phyloP scores from a whole-genome alignment of 2,113 vertebrate species.

The Canis aureus region DNA sequence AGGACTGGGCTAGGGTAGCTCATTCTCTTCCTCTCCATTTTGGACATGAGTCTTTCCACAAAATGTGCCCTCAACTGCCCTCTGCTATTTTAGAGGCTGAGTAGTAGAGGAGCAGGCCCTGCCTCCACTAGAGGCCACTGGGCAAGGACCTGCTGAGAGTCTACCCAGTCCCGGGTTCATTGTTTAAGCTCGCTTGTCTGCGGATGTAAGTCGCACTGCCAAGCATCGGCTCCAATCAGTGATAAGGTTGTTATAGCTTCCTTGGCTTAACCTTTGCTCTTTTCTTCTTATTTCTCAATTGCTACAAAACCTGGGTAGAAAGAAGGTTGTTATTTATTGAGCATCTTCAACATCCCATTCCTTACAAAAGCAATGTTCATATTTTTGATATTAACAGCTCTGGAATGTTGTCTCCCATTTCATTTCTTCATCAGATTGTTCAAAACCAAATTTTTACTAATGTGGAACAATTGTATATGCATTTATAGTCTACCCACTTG shows the following conservation, averaged over 20 bases:
- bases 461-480: background rate
- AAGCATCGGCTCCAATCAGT: background rate
- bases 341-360: background rate
- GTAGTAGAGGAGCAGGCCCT: background rate
- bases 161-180: background rate
- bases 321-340: background rate
- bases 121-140: background rate
- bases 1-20: background rate
- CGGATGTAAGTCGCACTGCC: background rate
- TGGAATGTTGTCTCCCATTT: background rate
- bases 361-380: background rate
- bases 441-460: background rate
- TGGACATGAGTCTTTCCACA: background rate
- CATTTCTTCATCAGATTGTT: background rate
- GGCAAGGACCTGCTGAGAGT: background rate
- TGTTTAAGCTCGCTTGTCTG: background rate
- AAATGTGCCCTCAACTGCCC: background rate
- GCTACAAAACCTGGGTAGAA: background rate
- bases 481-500: background rate
- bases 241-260: background rate
- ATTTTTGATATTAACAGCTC: background rate
- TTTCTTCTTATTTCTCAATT: constrained; percentile 18
- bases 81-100: background rate
- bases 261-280: background rate
- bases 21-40: background rate